These are phyloP conservation scores for Parauchenoglanis ngamensis DNA, from an alignment of 2,797 vertebrate genomes.

Conservation along the genomic window DNA sequence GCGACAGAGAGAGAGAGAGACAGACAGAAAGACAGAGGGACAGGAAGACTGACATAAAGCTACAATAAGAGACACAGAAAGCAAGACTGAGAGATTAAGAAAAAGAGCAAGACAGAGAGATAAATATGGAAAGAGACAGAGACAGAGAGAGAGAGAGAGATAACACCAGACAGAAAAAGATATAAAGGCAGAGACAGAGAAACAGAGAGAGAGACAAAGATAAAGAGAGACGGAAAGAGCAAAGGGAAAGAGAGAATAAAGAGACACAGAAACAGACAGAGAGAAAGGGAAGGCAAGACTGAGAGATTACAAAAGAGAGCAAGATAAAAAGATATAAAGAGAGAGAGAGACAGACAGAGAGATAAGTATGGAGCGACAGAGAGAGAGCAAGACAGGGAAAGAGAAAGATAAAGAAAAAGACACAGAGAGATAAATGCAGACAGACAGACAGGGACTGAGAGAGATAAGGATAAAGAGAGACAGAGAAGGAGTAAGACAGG, in stretches of 20 bases:
- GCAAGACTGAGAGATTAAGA: not conserved
- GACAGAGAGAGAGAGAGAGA: not conserved
- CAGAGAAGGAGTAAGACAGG: not conserved
- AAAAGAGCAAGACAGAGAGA: not conserved
- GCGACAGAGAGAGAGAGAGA: not conserved
- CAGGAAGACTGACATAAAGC: not conserved
- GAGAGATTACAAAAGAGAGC: not conserved
- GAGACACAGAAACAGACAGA: not conserved
- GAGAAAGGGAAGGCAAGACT: not conserved
- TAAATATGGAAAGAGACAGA: not conserved
- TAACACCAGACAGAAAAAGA: not conserved
- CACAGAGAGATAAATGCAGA: not conserved
- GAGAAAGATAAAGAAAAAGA: not conserved
- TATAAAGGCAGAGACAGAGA: not conserved
- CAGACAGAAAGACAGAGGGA: conserved; percentile 6
- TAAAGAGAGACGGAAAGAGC: not conserved
- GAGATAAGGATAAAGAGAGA: not conserved
- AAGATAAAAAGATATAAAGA: not conserved
- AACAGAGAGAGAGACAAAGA: not conserved
- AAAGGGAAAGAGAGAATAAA: not conserved
- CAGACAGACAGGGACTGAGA: not conserved
- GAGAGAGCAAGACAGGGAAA: not conserved
- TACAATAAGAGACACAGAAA: not conserved
- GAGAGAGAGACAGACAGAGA: not conserved
- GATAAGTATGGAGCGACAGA: not conserved